Evolutionary conservation across 2,888 invertebrate species (phyloP).

Genomic region (Eudemis profundana): DNA sequence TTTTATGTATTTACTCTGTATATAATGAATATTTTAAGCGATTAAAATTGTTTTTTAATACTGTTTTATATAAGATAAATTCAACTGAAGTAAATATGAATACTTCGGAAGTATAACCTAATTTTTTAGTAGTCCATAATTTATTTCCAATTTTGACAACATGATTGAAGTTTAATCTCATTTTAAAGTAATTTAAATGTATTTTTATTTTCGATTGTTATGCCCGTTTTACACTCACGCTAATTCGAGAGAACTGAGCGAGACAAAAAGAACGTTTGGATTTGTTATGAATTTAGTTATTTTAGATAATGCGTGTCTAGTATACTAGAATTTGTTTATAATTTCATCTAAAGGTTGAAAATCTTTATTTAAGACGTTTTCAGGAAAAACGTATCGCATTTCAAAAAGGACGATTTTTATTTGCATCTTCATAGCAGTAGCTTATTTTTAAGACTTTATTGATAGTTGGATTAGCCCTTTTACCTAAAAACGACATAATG

Average conservation of each 20-base stretch:
- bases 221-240: constrained; percentile 13
- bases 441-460: no score
- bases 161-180: constrained; percentile 32
- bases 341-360: no score
- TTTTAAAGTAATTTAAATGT: constrained; percentile 34
- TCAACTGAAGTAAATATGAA: neutral
- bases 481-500: no score
- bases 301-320: neutral
- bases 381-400: no score
- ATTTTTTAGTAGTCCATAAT: neutral
- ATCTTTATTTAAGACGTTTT: no score
- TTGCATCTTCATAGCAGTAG: no score
- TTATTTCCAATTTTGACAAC: constrained; percentile 1
- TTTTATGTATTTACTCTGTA: constrained; percentile 24
- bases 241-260: neutral
- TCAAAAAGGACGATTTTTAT: no score
- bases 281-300: neutral
- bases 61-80: neutral
- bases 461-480: no score
- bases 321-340: no score
- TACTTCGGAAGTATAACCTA: no score
- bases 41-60: constrained; percentile 19
- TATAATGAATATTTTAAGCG: constrained; percentile 34
- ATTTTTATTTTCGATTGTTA: constrained; percentile 38
- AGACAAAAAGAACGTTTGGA: no score